Base-by-base conservation (phyloP, 2,888 invertebrate species). In the Tinea trinotella region DNA sequence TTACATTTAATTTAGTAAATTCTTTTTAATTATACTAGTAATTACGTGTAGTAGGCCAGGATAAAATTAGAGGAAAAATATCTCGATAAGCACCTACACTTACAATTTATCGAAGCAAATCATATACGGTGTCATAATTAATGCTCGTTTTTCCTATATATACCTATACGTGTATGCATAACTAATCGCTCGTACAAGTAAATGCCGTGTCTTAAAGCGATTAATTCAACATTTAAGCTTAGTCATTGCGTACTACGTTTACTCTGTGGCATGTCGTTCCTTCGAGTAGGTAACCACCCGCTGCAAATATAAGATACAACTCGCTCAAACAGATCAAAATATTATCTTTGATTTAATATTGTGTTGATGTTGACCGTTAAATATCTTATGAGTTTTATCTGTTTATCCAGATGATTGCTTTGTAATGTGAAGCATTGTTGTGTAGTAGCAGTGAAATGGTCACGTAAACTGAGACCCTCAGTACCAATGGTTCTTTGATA, bases 131-230 rank as follows among this genome's bases (percentile, higher is more conserved):
- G 19, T 18, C 19, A 48, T 48, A 48, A 48, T 48, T 48, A 48
- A 18, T 4, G 48, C 18, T 18, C 48, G 19, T 48, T 48, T 46
- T 48, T 48, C 48, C 48, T 48, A 48, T 20, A 48, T n/a, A 17
- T 30, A 22, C 22, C 4, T 30, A 7, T 30, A 30, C 9, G 7
- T 20, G 20, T 22, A 24, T 24, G 50, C 24, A n/a, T 50, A 50
- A 22, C 24, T 50, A 50, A 50, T 50, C 50, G 24, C 24, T 24
- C 9, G 22, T 50, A 50, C 50, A 24, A 24, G 50, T 50, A 50
- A 50, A 50, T 50, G 24, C 50, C 50, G 50, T 50, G 50, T 50
- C 50, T 24, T 50, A 24, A 50, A 50, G 50, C 50, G 50, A 50
- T 50, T 50, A 50, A 50, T 50, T 50, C 24, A 50, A 50, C 50